Evolutionary conservation across 1,140 invertebrate species (phyloP).

Genomic region (Maniola jurtina): DNA sequence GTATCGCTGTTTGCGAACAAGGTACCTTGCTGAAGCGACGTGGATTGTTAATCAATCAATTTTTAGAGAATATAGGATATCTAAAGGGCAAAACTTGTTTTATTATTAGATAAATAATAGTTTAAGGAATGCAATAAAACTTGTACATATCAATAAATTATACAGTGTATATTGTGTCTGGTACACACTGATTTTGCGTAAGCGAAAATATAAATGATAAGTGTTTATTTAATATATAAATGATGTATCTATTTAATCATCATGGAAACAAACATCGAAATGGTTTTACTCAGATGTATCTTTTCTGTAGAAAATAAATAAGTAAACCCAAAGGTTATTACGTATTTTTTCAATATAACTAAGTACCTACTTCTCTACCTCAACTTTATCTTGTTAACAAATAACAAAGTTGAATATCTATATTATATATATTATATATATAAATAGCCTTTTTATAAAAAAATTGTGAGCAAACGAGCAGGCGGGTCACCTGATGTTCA

Average conservation of each 20-base stretch:
- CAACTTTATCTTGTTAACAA: too few species aligned
- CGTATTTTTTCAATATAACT: background rate
- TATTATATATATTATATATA: too few species aligned
- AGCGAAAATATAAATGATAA: constrained; percentile 1
- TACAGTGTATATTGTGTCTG: constrained; percentile 43
- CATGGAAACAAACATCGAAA: background rate
- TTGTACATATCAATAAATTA: constrained; percentile 47
- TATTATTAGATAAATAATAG: background rate
- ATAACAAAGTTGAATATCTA: too few species aligned
- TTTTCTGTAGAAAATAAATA: constrained; percentile 25
- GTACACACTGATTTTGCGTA: constrained; percentile 36
- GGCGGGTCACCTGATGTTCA: too few species aligned
- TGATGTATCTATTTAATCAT: constrained; percentile 17
- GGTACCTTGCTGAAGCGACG: background rate
- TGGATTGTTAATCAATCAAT: background rate
- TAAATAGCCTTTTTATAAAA: too few species aligned
- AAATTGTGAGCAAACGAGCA: too few species aligned
- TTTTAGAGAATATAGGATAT: background rate
- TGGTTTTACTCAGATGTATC: constrained; percentile 17
- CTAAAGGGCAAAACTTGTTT: background rate
- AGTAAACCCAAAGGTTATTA: background rate
- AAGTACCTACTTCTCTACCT: background rate
- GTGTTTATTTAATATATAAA: constrained; percentile 22
- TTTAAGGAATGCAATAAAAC: constrained; percentile 1
- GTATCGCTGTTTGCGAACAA: background rate